Conservation (phyloP, 2,888 invertebrate species). For the Pycnomerus fuliginosus region DNA sequence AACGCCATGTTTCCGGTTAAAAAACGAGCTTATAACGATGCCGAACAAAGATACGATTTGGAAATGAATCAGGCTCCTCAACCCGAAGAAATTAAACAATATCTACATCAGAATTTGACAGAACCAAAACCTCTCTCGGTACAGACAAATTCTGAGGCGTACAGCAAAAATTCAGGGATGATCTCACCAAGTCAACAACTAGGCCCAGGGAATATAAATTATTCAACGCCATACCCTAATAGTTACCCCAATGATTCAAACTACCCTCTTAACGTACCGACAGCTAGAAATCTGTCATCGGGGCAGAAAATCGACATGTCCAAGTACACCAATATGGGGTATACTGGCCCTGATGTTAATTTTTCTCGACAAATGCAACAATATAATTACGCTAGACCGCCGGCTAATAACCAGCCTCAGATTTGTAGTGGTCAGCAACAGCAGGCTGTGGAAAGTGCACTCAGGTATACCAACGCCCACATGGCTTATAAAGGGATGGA, state of each 20-base stretch:
- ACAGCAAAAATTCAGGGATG: constrained; percentile 11
- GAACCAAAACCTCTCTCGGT: constrained; percentile 39
- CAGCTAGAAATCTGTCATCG: constrained; percentile 26
- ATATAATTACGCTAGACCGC: constrained; percentile 27
- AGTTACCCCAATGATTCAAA: constrained; percentile 33
- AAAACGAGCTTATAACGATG: constrained; percentile 62
- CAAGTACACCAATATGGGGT: constrained; percentile 51
- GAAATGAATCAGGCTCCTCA: constrained; percentile 1
- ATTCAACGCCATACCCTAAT: constrained; percentile 24
- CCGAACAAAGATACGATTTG: constrained; percentile 31
- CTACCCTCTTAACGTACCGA: constrained; percentile 43
- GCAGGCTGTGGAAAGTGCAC: constrained; percentile 21
- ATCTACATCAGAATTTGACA: constrained; percentile 44
- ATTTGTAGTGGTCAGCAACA: constrained; percentile 17
- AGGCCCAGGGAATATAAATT: constrained; percentile 10
- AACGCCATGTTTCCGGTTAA: constrained; percentile 63
- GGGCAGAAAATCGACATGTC: constrained; percentile 45
- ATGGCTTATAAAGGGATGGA: constrained; percentile 33
- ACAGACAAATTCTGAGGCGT: constrained; percentile 16
- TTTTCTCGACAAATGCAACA: constrained; percentile 38
- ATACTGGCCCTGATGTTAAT: constrained; percentile 44
- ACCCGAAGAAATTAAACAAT: constrained; percentile 31
- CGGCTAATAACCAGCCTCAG: constrained; percentile 26
- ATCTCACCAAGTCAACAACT: constrained; percentile 20
- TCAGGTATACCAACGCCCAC: constrained; percentile 29